Conservation (phyloP, 2,888 invertebrate species). For the Cryptocephalus primarius region DNA sequence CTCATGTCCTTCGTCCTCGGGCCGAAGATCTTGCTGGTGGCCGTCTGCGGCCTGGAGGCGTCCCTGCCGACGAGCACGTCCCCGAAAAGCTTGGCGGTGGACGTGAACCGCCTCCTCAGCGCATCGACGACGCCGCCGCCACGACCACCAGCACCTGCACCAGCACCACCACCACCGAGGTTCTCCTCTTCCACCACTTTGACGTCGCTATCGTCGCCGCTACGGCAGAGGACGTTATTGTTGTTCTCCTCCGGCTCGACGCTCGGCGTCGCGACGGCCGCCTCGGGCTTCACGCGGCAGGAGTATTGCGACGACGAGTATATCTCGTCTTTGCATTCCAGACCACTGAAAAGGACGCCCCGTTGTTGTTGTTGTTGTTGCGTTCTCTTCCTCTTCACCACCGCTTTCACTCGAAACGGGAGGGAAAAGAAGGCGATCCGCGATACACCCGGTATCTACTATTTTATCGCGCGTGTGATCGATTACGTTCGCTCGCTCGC, state of each 20-base stretch:
- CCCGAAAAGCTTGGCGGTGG: slow-evolving; percentile 29
- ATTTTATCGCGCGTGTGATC: no score
- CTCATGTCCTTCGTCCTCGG: slow-evolving; percentile 87
- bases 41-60: slow-evolving; percentile 46
- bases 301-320: slow-evolving; percentile 54
- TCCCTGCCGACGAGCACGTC: neutral
- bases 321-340: slow-evolving; percentile 69
- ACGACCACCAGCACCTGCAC: slow-evolving; percentile 3
- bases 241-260: slow-evolving; percentile 14
- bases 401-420: no score
- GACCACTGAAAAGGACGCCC: slow-evolving; percentile 47
- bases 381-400: no score
- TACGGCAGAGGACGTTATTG: slow-evolving; percentile 8
- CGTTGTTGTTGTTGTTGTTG: neutral
- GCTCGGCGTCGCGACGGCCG: neutral
- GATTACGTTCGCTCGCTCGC: no score
- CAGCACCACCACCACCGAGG: slow-evolving; percentile 3
- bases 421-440: no score
- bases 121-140: slow-evolving; percentile 3
- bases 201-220: neutral
- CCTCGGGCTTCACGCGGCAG: neutral
- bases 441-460: no score
- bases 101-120: slow-evolving; percentile 7
- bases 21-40: slow-evolving; percentile 66
- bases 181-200: slow-evolving; percentile 1